Percentiles rank a stretch among this genome's conserved stretches.
phyloP scores from a whole-genome alignment of 2,797 vertebrate genomes.

The Helostoma temminkii region DNA sequence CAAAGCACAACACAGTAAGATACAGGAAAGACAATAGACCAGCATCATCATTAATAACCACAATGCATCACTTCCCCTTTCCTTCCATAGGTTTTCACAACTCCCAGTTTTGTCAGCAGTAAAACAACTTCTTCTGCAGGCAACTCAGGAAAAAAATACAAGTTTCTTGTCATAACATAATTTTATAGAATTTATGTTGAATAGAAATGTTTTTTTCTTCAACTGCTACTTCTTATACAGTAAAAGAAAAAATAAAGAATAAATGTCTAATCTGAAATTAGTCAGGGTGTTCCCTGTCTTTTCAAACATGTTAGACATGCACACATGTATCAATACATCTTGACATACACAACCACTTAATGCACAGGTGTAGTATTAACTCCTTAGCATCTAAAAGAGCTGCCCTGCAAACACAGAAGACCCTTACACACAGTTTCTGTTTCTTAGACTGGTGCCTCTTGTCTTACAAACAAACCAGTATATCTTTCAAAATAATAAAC shows the following conservation, averaged over 20 bases:
- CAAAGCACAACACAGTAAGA: conserved; percentile 25
- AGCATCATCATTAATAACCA: conserved; percentile 51
- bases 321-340: background rate
- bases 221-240: background rate
- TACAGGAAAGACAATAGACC: conserved; percentile 35
- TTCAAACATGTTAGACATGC: conserved; percentile 23
- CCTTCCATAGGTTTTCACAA: conserved; percentile 71
- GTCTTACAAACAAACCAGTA: background rate
- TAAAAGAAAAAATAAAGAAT: background rate
- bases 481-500: background rate
- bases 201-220: conserved; percentile 1
- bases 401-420: conserved; percentile 4
- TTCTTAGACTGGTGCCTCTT: conserved; percentile 7
- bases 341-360: conserved; percentile 1
- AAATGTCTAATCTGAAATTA: background rate
- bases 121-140: conserved; percentile 75
- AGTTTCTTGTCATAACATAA: conserved; percentile 7
- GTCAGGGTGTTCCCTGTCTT: background rate
- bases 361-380: background rate
- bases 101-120: conserved; percentile 59
- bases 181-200: too few relatives aligned
- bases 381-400: background rate
- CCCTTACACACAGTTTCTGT: background rate
- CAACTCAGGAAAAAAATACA: conserved; percentile 42
- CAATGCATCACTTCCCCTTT: conserved; percentile 68